Evolutionary conservation across 2,888 invertebrate genomes (phyloP), one percentile per base, ranked within the genome.

Genomic region (Diplolepis rosae): DNA sequence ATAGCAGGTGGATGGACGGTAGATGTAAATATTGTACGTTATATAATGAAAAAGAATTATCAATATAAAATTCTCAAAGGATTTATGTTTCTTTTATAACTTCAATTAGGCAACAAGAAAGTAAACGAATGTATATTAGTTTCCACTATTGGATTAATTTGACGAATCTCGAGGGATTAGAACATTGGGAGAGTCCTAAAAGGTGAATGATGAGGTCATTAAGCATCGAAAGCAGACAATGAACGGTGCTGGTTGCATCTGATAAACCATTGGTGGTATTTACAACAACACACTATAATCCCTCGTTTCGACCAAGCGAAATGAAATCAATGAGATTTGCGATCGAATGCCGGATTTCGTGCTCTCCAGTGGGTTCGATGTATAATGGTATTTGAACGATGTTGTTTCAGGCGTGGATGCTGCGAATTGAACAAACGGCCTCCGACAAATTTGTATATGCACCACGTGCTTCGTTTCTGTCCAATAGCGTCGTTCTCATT

Each of bases 281-380:
- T 74, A 73, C 76, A 75, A 73, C 69, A 68, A 48, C 27, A 65
- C 65, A 48, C 50, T 61, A 54, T 71, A 76, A 76, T 69, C 66
- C 70, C 42, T 71, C 54, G 52, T 70, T 71, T 73, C 67, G 72
- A 74, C 68, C 66, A 66, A 71, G 66, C 72, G 42, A 72, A 77
- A 79, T 72, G 76, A 79, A 79, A 79, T 77, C 77, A 77, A 75
- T 74, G 76, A 77, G 77, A 80, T 75, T 77, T 74, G 79, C 75
- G 72, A 78, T 80, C 74, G 71, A 74, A 74, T 71, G 65, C 66
- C 28, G 73, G 72, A 77, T 73, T 51, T 68, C 68, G 65, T 66
- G 78, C 73, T 77, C 70, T 70, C 28, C 72, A 71, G 71, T 74
- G 70, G 71, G 69, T 71, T 66, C 71, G 72, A 71, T 73, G 76